Evolutionary conservation across 2,113 vertebrate species (phyloP).

Genomic region (Gulo gulo): DNA sequence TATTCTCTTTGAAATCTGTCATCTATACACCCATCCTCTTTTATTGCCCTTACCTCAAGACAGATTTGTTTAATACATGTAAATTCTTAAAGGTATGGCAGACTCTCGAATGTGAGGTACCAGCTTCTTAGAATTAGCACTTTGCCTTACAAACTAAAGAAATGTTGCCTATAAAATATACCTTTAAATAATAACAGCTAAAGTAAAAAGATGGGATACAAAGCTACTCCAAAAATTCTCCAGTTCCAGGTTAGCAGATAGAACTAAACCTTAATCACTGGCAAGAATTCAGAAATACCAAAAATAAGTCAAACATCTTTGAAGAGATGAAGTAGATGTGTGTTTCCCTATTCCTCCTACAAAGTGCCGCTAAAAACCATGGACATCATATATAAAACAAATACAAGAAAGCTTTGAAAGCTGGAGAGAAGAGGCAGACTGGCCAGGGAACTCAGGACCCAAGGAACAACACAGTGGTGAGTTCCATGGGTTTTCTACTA

Average conservation of each 20-base stretch:
- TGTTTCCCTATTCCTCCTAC: neutral
- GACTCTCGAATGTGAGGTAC: neutral
- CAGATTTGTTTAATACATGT: neutral
- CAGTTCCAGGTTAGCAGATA: neutral
- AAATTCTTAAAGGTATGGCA: slow-evolving; percentile 38
- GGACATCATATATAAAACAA: neutral
- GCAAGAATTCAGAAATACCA: neutral
- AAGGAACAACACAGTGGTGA: neutral
- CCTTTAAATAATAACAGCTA: slow-evolving; percentile 18
- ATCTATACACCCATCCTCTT: neutral
- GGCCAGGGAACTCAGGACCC: neutral
- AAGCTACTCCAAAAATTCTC: slow-evolving; percentile 8
- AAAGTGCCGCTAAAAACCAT: neutral
- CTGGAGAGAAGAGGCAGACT: neutral
- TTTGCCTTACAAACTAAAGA: slow-evolving; percentile 32
- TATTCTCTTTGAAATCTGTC: slow-evolving; percentile 4
- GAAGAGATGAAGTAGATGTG: neutral
- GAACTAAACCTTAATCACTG: slow-evolving; percentile 30
- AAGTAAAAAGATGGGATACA: neutral
- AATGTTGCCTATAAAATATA: neutral
- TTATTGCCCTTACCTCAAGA: neutral
- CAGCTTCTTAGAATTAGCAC: neutral
- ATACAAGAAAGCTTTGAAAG: neutral
- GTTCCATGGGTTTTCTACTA: neutral
- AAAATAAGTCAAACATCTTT: neutral